Conservation (phyloP, 2,888 invertebrate genomes). For the Zaprionus obscuricornis region DNA sequence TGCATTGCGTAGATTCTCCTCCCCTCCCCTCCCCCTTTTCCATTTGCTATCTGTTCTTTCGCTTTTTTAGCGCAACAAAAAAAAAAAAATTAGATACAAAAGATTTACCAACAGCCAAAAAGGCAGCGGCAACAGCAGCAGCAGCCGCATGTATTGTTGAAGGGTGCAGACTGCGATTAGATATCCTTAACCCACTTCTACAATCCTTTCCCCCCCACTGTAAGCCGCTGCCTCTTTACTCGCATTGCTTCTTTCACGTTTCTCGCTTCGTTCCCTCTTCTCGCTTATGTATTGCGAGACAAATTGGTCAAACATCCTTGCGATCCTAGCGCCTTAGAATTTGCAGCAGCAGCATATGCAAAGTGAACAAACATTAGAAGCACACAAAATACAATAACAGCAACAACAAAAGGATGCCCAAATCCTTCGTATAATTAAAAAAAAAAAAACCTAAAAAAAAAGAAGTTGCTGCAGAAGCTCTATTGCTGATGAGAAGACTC, state of each 20-base stretch:
- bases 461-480: conserved; percentile 34
- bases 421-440: conserved; percentile 59
- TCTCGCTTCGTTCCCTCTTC: no score
- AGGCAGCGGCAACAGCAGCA: conserved; percentile 12
- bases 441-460: background rate
- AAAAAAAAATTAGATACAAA: background rate
- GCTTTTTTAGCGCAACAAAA: background rate
- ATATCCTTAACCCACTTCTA: conserved; percentile 4
- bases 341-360: background rate
- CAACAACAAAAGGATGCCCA: conserved; percentile 30
- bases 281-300: conserved; percentile 47
- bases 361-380: conserved; percentile 70
- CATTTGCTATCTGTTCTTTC: no score
- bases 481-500: conserved; percentile 5
- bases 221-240: no score
- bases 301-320: conserved; percentile 45
- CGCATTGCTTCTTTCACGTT: no score
- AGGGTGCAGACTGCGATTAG: conserved; percentile 50
- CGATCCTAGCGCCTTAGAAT: background rate
- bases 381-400: conserved; percentile 1
- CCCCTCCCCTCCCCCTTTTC: background rate
- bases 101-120: conserved; percentile 20
- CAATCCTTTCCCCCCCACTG: background rate
- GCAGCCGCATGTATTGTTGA: no score
- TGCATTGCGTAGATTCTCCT: background rate